Conservation (phyloP, 1,140 invertebrate species). For the Agrypnia vestita region DNA sequence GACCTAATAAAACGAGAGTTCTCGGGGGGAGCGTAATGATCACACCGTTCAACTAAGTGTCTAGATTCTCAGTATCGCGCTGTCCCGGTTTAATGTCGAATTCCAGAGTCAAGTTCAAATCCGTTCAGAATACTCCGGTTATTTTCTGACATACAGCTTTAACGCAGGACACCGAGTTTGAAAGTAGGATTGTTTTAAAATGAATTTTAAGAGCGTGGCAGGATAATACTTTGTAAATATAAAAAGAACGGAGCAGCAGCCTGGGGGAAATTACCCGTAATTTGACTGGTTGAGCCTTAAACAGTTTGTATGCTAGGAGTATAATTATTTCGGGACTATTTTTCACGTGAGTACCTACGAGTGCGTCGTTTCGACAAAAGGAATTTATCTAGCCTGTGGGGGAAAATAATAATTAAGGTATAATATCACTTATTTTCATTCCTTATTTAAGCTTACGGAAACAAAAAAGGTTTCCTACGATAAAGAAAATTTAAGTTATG, state of each 20-base stretch:
- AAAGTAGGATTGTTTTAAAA: background rate
- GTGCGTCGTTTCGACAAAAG: no score
- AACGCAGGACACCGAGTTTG: background rate
- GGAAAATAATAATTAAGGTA: no score
- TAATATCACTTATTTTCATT: no score
- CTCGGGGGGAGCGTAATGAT: background rate
- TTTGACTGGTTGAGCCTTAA: background rate
- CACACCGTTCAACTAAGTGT: background rate
- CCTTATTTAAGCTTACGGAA: no score
- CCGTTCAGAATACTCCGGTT: background rate
- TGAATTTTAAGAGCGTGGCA: background rate
- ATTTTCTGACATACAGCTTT: background rate
- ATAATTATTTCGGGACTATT: background rate
- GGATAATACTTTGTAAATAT: background rate
- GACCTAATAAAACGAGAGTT: background rate
- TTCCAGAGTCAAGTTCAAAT: background rate
- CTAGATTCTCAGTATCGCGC: background rate
- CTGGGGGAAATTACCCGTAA: constrained; percentile 4
- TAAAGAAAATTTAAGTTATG: background rate
- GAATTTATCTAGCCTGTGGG: no score
- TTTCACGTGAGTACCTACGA: no score
- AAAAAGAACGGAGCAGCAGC: background rate
- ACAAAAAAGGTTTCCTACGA: background rate
- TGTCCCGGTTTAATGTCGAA: background rate
- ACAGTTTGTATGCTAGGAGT: background rate